A percentile compares a stretch with the other conserved stretches of the same genome.
These are phyloP conservation scores for Cervus canadensis DNA, from an alignment of 2,113 vertebrate genomes.

Conservation along the genomic window DNA sequence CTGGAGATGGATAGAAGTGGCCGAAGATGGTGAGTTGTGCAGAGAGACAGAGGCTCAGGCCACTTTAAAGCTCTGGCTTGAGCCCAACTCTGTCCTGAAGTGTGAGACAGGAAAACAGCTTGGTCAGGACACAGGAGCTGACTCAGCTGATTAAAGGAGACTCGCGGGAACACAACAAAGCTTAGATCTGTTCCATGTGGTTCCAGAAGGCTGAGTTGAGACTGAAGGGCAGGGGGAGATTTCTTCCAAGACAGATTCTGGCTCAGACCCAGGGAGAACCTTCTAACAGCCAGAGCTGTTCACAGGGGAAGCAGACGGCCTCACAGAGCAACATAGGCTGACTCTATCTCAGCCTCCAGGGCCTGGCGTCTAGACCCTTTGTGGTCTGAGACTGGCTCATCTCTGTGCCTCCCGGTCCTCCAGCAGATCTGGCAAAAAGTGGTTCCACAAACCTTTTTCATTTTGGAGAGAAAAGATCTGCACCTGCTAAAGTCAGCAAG, in stretches of 20 bases:
- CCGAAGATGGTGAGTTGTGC: rapidly evolving
- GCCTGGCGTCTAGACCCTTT: neutral
- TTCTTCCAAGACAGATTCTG: neutral
- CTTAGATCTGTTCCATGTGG: neutral
- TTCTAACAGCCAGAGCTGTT: neutral
- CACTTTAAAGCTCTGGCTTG: neutral
- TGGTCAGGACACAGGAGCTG: neutral
- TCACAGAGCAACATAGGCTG: neutral
- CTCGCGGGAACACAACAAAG: neutral
- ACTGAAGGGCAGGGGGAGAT: neutral
- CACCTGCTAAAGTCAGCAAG: neutral
- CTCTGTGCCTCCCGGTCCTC: neutral
- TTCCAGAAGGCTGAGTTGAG: neutral
- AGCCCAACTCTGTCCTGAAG: neutral
- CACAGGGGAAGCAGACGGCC: rapidly evolving
- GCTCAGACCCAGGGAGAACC: neutral
- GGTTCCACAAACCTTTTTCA: neutral
- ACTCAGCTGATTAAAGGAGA: neutral
- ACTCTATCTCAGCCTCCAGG: neutral
- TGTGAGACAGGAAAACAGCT: neutral
- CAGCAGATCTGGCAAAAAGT: too few species aligned
- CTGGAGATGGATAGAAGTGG: neutral
- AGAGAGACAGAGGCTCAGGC: neutral
- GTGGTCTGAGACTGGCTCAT: neutral
- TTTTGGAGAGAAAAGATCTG: neutral